phyloP scores from a whole-genome alignment of 2,888 invertebrate species.

The Macrosoma leucophasiata region DNA sequence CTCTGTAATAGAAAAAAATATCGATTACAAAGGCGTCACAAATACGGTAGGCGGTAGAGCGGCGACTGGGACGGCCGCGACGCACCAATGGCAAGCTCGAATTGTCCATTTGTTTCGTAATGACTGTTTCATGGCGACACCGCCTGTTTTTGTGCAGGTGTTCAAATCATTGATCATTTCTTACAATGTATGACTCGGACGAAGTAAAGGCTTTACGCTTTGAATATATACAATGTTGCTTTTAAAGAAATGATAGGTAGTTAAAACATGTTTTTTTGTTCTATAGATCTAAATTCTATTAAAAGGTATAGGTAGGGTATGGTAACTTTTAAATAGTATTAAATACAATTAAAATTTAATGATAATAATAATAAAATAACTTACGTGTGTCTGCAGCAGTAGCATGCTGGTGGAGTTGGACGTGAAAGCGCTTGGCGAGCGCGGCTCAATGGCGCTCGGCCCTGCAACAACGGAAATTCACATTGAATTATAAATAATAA shows the following conservation, averaged over 20 bases:
- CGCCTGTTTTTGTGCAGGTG: conserved; percentile 42
- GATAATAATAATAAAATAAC: no score
- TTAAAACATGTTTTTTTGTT: no score
- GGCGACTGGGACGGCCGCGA: conserved; percentile 49
- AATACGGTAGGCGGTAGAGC: conserved; percentile 54
- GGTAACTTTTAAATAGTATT: neutral
- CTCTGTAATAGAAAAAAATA: conserved; percentile 76
- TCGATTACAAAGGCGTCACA: conserved; percentile 53
- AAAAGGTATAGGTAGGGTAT: no score
- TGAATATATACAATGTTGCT: no score
- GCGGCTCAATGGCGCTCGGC: conserved; percentile 74
- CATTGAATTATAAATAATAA: conserved; percentile 1
- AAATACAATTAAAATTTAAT: neutral
- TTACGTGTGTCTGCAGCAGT: conserved; percentile 94
- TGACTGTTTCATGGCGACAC: conserved; percentile 28
- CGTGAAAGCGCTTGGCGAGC: conserved; percentile 74
- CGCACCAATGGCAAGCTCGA: conserved; percentile 53
- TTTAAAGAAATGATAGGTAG: no score
- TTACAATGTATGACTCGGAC: no score
- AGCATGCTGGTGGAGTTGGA: conserved; percentile 89
- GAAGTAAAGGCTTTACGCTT: no score
- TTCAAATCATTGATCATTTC: conserved; percentile 30
- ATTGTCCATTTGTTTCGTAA: conserved; percentile 26
- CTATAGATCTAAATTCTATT: no score
- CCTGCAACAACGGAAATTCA: conserved; percentile 51